Percentiles rank a stretch among this genome's conserved stretches.
Evolutionary conservation across 2,888 invertebrate genomes (phyloP).

Genomic region (Meiosimyza decipiens): DNA sequence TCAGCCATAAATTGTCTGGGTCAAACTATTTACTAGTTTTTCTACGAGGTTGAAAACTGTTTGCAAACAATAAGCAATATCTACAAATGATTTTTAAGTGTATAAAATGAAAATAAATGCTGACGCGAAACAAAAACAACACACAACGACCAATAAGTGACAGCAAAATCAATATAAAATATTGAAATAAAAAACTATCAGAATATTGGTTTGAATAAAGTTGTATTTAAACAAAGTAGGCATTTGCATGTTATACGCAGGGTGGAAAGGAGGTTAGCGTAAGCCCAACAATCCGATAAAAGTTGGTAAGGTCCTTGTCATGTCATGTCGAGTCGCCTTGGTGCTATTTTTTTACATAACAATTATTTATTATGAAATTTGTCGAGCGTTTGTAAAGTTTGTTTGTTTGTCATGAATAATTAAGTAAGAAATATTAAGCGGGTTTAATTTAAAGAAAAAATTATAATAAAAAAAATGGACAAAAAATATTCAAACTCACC

Average conservation of each 20-base stretch:
- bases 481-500: background rate
- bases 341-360: too few relatives aligned
- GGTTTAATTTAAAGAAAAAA: constrained; percentile 14
- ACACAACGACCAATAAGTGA: background rate
- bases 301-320: background rate
- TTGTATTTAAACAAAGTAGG: background rate
- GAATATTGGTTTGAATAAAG: background rate
- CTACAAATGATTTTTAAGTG: background rate
- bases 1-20: too few relatives aligned
- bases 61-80: background rate
- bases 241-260: background rate
- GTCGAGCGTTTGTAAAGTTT: background rate
- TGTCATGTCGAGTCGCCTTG: background rate
- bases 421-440: constrained; percentile 16
- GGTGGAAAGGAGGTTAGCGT: background rate
- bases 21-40: too few relatives aligned
- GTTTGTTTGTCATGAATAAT: constrained; percentile 20
- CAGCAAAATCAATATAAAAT: constrained; percentile 30
- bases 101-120: background rate
- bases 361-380: constrained; percentile 8
- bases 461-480: background rate
- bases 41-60: too few relatives aligned
- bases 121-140: background rate
- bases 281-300: constrained; percentile 1
- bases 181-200: constrained; percentile 1